Evolutionary conservation across 2,113 vertebrate genomes (phyloP), one percentile per base, ranked within the genome.

Genomic region (Crypturellus undulatus): DNA sequence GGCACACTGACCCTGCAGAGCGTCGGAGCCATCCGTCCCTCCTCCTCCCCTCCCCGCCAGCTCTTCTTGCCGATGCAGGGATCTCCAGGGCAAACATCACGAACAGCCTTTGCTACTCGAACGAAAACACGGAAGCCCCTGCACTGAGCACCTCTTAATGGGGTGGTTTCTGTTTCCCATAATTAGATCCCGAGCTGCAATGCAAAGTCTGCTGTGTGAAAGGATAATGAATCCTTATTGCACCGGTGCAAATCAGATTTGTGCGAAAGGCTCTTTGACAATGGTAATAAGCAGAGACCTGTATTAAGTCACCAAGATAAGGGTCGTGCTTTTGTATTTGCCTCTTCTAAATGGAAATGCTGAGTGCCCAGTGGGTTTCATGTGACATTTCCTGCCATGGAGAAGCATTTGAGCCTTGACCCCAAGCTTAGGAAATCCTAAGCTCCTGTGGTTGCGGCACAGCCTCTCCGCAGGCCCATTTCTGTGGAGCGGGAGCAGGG

Each of bases 331-430:
- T 89, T 96, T 97, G 76, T 96, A 94, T 96, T 98, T 93, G 96
- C 91, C 89, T 96, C 97, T 97, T 97, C 91, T 97, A 97, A 94
- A 86, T 97, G 96, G 96, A 97, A 98, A 98, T 96, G 96, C 95
- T 94, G 94, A 96, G 97, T 96, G 95, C 93, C 94, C 90, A 90
- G 96, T 96, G 96, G 92, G 97, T 96, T 97, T 97, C 92, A 18
- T 62, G 79, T 98, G 98, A 98, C 98, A 98, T 98, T 99, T 99
- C 96, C 93, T 91, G 96, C 92, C 93, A 98, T 96, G 97, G 91
- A 92, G 94, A 97, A 97, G 98, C 93, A 95, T 95, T 97, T 96
- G 93, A 94, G 93, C 89, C 68, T 97, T 97, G 96, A 96, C 97
- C 95, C 95, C 98, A 97, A 98, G 97, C 98, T 98, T 98, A 98